A percentile compares a stretch with the other conserved stretches of the same genome.
Conservation (phyloP, 2,888 invertebrate genomes). For the Bugula neritina region DNA sequence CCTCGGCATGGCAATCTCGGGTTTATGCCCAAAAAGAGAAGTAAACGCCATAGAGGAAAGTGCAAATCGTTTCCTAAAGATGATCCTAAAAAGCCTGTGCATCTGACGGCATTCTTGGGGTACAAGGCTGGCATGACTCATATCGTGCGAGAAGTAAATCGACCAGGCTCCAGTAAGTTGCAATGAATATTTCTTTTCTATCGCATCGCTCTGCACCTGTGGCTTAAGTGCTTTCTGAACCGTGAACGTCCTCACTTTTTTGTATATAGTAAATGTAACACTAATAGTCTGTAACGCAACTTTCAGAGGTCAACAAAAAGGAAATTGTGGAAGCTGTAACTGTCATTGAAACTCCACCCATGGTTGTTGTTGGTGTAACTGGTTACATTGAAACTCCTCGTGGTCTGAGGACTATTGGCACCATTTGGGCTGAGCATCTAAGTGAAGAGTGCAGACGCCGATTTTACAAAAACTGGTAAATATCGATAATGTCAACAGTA, state of each 20-base stretch:
- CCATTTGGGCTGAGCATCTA: conserved; percentile 97
- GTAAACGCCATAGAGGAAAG: conserved; percentile 92
- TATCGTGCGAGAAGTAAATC: conserved; percentile 94
- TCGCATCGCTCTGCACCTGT: too few relatives aligned
- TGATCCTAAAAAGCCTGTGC: conserved; percentile 90
- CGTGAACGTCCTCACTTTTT: too few relatives aligned
- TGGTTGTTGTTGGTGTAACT: conserved; percentile 93
- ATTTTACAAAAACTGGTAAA: conserved; percentile 99
- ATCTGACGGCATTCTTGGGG: conserved; percentile 92
- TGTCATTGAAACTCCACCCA: conserved; percentile 93
- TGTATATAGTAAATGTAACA: too few relatives aligned
- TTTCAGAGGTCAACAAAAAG: conserved; percentile 95
- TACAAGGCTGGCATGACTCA: conserved; percentile 99
- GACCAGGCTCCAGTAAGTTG: conserved; percentile 93
- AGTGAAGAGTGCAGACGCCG: conserved; percentile 96
- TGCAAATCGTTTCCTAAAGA: conserved; percentile 99
- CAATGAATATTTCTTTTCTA: too few relatives aligned
- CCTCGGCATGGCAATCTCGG: conserved; percentile 99
- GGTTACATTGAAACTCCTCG: conserved; percentile 99
- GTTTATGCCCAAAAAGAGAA: conserved; percentile 97
- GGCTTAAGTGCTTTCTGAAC: too few relatives aligned
- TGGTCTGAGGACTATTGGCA: conserved; percentile 87
- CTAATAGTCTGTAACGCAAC: too few relatives aligned
- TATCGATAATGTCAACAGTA: too few relatives aligned
- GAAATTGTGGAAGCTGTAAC: conserved; percentile 99